Conservation (phyloP, 2,888 invertebrate genomes). For the Rosalia funebris region DNA sequence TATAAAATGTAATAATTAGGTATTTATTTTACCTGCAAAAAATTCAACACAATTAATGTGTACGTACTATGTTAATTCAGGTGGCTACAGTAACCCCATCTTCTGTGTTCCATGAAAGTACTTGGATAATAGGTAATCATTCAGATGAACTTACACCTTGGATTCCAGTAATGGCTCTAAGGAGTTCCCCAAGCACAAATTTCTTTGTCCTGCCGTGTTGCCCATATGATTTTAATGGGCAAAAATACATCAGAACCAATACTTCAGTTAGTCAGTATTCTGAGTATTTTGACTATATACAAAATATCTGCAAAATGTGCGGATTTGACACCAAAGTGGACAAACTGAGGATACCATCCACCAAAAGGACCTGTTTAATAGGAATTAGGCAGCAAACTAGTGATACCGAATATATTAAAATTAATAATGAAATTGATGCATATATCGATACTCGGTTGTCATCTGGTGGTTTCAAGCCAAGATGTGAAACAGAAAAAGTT, state of each 20-base stretch:
- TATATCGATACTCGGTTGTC: constrained; percentile 60
- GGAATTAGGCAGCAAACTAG: constrained; percentile 63
- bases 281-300: constrained; percentile 76
- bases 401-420: constrained; percentile 21
- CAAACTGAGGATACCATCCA: constrained; percentile 94
- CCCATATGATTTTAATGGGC: constrained; percentile 87
- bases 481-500: constrained; percentile 76
- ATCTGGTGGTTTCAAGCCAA: constrained; percentile 65
- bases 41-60: too few species aligned
- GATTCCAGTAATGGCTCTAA: constrained; percentile 92
- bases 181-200: constrained; percentile 77
- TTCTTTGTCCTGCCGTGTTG: constrained; percentile 97
- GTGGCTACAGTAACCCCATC: constrained; percentile 72
- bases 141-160: constrained; percentile 99
- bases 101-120: constrained; percentile 75
- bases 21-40: too few species aligned
- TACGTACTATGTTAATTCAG: too few species aligned
- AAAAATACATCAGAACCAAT: constrained; percentile 80
- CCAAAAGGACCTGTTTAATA: constrained; percentile 86
- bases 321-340: constrained; percentile 82
- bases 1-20: too few species aligned
- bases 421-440: constrained; percentile 37
- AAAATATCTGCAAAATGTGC: constrained; percentile 71
- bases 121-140: constrained; percentile 98
- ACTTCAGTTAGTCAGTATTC: constrained; percentile 80